Conservation (phyloP, 1,140 invertebrate genomes). For the Hirudo medicinalis region DNA sequence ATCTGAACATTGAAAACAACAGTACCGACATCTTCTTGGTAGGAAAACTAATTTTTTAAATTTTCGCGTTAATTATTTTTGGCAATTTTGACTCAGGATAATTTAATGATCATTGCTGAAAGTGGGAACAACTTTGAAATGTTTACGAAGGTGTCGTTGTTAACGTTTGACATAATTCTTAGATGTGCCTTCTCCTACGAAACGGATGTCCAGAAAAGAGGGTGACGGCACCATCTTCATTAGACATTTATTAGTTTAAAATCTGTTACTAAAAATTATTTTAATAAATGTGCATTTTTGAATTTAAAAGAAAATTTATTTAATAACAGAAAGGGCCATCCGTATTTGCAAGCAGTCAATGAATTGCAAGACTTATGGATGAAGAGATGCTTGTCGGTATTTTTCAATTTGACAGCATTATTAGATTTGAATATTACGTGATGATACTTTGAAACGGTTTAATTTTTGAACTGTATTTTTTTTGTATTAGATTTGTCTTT, state of each 20-base stretch:
- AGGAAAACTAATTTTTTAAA: neutral
- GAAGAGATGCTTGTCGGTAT: too few relatives aligned
- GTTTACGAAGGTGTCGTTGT: conserved; percentile 26
- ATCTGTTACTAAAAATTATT: too few relatives aligned
- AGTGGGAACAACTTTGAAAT: conserved; percentile 24
- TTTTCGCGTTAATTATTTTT: neutral
- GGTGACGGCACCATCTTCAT: neutral
- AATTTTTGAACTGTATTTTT: too few relatives aligned
- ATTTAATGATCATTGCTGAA: conserved; percentile 3
- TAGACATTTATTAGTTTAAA: conserved; percentile 19
- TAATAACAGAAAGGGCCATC: too few relatives aligned
- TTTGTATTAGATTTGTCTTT: too few relatives aligned
- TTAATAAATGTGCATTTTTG: too few relatives aligned
- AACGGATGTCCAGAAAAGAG: conserved; percentile 23
- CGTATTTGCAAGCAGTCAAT: too few relatives aligned
- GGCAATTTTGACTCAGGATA: neutral
- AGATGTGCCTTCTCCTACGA: conserved; percentile 32
- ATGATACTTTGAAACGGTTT: too few relatives aligned
- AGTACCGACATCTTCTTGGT: conserved; percentile 24
- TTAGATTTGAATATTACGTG: too few relatives aligned
- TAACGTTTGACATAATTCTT: conserved; percentile 32
- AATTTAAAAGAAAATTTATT: too few relatives aligned
- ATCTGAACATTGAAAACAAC: conserved; percentile 59
- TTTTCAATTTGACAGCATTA: too few relatives aligned
- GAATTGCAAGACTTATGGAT: too few relatives aligned